Percentiles rank a stretch among this genome's conserved stretches.
These are phyloP conservation scores for Alosa alosa DNA, from an alignment of 2,113 vertebrate genomes.

Conservation along the genomic window DNA sequence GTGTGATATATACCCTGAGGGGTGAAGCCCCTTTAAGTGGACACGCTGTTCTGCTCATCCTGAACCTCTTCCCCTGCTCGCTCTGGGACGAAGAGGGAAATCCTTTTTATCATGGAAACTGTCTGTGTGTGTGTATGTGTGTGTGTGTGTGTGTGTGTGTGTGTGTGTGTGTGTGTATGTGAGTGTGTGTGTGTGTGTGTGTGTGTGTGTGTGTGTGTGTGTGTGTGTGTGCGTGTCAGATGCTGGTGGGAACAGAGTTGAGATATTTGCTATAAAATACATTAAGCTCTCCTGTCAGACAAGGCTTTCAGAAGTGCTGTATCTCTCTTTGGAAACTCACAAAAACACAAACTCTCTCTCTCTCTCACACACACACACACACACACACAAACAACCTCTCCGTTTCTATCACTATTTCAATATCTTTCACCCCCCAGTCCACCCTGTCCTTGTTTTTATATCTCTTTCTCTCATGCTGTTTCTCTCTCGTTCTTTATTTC, in stretches of 20 bases:
- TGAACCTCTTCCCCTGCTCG: background rate
- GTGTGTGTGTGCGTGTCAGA: background rate
- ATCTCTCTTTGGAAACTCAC: background rate
- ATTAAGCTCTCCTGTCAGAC: background rate
- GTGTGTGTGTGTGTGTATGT: too few species aligned
- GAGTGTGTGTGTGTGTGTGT: too few species aligned
- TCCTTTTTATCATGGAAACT: background rate
- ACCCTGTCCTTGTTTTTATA: slow-evolving; percentile 16
- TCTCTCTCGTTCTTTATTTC: background rate
- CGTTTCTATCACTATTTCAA: background rate
- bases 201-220: slow-evolving; percentile 17
- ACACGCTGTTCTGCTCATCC: background rate
- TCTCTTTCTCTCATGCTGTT: slow-evolving; percentile 8
- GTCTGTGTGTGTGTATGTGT: background rate
- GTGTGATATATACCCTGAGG: background rate
- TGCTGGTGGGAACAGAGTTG: background rate
- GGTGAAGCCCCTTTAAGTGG: background rate
- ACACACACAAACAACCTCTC: slow-evolving; percentile 2
- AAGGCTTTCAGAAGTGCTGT: slow-evolving; percentile 23
- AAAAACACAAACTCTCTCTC: background rate
- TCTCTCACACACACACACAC: slow-evolving; percentile 10
- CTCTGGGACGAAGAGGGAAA: background rate
- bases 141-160: slow-evolving; percentile 27
- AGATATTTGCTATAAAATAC: background rate
- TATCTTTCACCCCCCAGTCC: background rate